Evolutionary conservation across 2,797 vertebrate genomes (phyloP).

Genomic region (Limosa lapponica): DNA sequence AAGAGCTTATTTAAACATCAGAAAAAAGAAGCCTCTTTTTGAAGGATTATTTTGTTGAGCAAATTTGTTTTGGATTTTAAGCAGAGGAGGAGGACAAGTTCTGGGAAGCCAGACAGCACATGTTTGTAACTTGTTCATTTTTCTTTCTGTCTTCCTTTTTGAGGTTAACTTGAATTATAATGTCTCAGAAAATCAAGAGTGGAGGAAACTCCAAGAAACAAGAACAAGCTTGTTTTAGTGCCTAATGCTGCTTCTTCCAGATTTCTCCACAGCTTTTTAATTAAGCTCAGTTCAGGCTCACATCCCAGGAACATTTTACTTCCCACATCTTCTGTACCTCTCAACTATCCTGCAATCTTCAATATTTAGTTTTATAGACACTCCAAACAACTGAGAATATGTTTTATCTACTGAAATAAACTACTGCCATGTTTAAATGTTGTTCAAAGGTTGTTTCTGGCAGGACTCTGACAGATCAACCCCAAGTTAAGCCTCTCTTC

Average conservation of each 20-base stretch:
- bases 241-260: neutral
- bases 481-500: neutral
- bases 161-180: conserved; percentile 38
- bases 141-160: conserved; percentile 10
- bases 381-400: neutral
- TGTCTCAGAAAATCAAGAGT: conserved; percentile 2
- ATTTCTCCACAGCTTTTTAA: neutral
- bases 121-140: conserved; percentile 3
- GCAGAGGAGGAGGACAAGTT: conserved; percentile 7
- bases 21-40: neutral
- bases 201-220: conserved; percentile 12
- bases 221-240: conserved; percentile 1
- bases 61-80: conserved; percentile 26
- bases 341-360: neutral
- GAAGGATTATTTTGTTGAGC: conserved; percentile 5
- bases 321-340: neutral
- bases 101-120: conserved; percentile 13
- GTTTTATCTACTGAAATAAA: neutral
- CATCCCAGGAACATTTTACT: neutral
- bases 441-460: neutral
- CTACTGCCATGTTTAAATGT: neutral
- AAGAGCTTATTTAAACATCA: conserved; percentile 30
- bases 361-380: neutral
- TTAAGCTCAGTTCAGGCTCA: conserved; percentile 2
- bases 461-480: neutral